Percentiles rank a stretch among this genome's conserved stretches.
Evolutionary conservation across 2,113 vertebrate species (phyloP).

Genomic region (Sprattus sprattus): DNA sequence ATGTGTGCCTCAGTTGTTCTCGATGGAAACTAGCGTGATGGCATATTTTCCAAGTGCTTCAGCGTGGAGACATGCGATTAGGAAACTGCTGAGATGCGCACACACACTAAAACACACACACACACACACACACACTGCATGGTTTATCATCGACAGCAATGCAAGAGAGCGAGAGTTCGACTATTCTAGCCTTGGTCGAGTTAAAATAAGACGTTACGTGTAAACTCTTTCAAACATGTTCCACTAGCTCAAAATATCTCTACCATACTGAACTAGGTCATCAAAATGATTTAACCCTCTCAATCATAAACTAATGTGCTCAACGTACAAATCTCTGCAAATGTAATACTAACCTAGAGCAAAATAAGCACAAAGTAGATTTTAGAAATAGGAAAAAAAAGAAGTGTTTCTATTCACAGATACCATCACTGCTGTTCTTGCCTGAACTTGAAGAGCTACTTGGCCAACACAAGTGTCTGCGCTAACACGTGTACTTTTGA

Average conservation of each 20-base stretch:
- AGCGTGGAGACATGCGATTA: slow-evolving; percentile 57
- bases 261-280: background rate
- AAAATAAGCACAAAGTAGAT: too few species aligned
- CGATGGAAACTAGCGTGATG: slow-evolving; percentile 63
- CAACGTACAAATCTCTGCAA: background rate
- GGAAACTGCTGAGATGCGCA: slow-evolving; percentile 48
- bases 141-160: background rate
- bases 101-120: slow-evolving; percentile 16
- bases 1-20: slow-evolving; percentile 51
- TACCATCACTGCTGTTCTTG: slow-evolving; percentile 18
- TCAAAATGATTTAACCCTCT: background rate
- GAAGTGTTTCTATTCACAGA: background rate
- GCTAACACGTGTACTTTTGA: slow-evolving; percentile 22
- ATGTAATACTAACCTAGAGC: background rate
- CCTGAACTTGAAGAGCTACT: slow-evolving; percentile 35
- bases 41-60: slow-evolving; percentile 67
- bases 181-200: background rate
- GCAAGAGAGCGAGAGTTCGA: background rate
- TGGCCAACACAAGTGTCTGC: slow-evolving; percentile 44
- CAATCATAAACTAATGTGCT: background rate
- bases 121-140: background rate
- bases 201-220: slow-evolving; percentile 9
- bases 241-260: background rate
- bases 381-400: background rate
- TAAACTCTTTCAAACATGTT: slow-evolving; percentile 3